Conservation (phyloP, 2,888 invertebrate genomes). For the Orchesella flavescens region DNA sequence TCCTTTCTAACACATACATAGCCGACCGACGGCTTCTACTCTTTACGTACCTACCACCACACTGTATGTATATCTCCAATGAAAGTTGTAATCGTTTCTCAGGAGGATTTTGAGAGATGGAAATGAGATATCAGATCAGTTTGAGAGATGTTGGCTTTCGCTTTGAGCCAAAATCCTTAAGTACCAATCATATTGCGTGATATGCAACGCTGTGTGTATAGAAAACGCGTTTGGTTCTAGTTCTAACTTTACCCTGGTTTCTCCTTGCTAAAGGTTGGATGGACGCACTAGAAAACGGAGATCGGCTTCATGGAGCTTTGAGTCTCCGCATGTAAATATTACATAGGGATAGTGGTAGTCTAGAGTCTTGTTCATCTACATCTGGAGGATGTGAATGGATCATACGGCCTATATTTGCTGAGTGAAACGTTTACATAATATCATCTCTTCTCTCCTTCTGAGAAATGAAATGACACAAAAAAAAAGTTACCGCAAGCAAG, state of each 20-base stretch:
- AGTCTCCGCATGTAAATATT: background rate
- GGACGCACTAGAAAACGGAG: background rate
- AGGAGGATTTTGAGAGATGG: constrained; percentile 56
- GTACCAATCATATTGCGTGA: background rate
- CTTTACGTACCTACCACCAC: background rate
- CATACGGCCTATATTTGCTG: background rate
- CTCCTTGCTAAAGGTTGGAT: no score
- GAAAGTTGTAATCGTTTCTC: constrained; percentile 53
- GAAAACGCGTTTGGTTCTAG: no score
- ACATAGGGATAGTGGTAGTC: background rate
- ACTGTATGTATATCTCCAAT: background rate
- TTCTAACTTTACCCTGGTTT: no score
- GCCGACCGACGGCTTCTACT: no score
- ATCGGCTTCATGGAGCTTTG: background rate
- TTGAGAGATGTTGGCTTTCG: constrained; percentile 5
- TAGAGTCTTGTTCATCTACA: background rate
- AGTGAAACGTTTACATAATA: background rate
- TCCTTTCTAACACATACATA: background rate
- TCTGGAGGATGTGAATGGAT: background rate
- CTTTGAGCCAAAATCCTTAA: constrained; percentile 6
- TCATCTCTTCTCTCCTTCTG: no score
- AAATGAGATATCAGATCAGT: constrained; percentile 49
- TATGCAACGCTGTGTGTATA: no score
- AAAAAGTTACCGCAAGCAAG: background rate
- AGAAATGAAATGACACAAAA: no score